phyloP scores from a whole-genome alignment of 2,888 invertebrate species.

The Euzetes globulus region DNA sequence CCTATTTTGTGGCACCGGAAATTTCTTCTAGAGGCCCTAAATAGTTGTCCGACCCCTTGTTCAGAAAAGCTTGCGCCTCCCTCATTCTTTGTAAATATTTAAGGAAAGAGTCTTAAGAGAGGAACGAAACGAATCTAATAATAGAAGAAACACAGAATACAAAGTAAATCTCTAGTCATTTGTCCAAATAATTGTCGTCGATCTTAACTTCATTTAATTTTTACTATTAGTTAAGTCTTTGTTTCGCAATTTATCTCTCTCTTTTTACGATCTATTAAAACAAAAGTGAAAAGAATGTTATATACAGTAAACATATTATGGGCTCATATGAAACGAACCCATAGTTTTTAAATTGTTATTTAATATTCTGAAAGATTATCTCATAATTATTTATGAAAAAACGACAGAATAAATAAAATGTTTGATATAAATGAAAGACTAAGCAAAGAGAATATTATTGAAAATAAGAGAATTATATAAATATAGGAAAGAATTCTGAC shows the following conservation, averaged over 20 bases:
- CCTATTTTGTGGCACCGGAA: too few relatives aligned
- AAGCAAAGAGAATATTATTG: neutral
- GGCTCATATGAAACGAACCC: neutral
- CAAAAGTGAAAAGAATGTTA: neutral
- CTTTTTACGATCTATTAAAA: neutral
- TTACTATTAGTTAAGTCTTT: neutral
- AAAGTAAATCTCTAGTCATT: conserved; percentile 27
- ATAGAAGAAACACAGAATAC: neutral
- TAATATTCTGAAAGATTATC: conserved; percentile 11
- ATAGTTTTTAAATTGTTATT: conserved; percentile 1
- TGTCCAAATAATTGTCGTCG: conserved; percentile 19
- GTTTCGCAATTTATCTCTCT: neutral
- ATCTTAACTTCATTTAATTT: neutral
- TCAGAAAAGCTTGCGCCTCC: too few relatives aligned
- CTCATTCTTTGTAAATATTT: neutral
- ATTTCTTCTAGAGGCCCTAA: too few relatives aligned
- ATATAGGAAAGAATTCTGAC: too few relatives aligned
- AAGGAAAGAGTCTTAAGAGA: neutral
- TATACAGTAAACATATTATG: neutral
- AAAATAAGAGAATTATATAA: neutral
- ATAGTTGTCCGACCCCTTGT: too few relatives aligned
- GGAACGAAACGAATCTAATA: neutral
- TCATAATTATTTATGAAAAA: neutral
- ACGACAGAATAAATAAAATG: neutral
- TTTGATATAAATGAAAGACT: neutral